Conservation (phyloP, 2,797 vertebrate species). For the Anomalospiza imberbis region DNA sequence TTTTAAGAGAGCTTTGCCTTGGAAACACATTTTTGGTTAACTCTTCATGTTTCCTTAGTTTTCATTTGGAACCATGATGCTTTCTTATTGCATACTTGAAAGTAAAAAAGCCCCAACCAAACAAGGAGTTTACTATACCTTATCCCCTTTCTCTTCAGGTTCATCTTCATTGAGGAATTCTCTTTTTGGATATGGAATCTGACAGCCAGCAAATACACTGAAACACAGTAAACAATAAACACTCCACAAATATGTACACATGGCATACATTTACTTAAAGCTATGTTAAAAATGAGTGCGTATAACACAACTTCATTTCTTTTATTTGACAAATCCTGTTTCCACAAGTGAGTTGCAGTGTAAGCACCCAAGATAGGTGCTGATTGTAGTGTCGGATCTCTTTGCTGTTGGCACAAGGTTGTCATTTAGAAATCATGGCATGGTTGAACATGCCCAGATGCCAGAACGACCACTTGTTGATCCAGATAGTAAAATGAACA, state of each 20-base stretch:
- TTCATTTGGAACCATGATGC: background rate
- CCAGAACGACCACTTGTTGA: constrained; percentile 19
- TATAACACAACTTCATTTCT: background rate
- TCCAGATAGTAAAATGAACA: constrained; percentile 22
- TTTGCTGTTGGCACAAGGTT: background rate
- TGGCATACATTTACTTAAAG: background rate
- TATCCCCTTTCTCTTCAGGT: constrained; percentile 95
- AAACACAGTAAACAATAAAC: constrained; percentile 41
- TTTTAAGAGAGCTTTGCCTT: background rate
- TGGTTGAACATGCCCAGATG: background rate
- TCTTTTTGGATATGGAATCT: constrained; percentile 97
- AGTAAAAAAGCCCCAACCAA: background rate
- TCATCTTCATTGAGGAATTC: constrained; percentile 98
- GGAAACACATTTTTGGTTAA: background rate
- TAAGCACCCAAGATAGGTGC: background rate
- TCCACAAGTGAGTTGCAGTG: background rate
- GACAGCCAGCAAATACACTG: constrained; percentile 97
- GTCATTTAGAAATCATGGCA: background rate
- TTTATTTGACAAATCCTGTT: background rate
- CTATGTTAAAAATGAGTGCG: background rate
- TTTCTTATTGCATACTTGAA: background rate
- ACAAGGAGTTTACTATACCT: constrained; percentile 75
- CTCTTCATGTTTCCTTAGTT: background rate
- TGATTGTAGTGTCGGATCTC: background rate
- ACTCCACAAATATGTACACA: background rate